Conservation (phyloP, 2,113 vertebrate genomes). For the Dicrurus megarhynchus region DNA sequence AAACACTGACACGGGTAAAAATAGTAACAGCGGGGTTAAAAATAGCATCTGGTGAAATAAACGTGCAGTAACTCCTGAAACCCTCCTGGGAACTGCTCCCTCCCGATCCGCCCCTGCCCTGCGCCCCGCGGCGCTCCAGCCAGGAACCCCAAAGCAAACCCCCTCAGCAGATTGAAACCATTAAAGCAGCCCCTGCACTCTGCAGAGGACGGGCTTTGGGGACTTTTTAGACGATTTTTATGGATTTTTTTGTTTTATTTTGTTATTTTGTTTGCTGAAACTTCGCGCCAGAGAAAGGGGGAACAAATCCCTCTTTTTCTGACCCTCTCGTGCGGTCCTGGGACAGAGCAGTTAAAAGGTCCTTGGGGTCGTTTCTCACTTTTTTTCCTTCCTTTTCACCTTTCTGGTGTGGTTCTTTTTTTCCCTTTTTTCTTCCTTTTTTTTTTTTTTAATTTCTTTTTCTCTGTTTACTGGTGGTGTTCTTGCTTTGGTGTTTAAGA, state of each 20-base stretch:
- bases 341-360: not conserved
- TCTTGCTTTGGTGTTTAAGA: not conserved
- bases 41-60: constrained; percentile 61
- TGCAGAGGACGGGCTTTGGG: not conserved
- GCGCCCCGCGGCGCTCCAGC: not conserved
- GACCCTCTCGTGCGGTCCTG: not conserved
- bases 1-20: constrained; percentile 64
- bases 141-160: constrained; percentile 5
- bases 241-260: not conserved
- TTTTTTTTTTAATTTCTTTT: rapidly evolving
- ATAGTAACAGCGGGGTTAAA: constrained; percentile 64
- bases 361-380: not conserved
- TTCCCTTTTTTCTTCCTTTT: rapidly evolving
- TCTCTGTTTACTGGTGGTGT: not conserved
- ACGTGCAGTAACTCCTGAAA: constrained; percentile 48
- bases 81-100: constrained; percentile 39
- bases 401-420: not conserved
- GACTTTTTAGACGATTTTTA: not conserved
- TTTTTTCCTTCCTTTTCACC: not conserved
- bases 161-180: not conserved
- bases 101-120: not conserved
- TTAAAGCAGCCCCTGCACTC: not conserved
- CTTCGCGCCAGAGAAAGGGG: not conserved
- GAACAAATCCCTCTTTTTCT: not conserved
- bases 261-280: not conserved